Evolutionary conservation across 1,140 invertebrate genomes (phyloP), one percentile per base, ranked within the genome.

Genomic region (Hydropsyche tenuis): DNA sequence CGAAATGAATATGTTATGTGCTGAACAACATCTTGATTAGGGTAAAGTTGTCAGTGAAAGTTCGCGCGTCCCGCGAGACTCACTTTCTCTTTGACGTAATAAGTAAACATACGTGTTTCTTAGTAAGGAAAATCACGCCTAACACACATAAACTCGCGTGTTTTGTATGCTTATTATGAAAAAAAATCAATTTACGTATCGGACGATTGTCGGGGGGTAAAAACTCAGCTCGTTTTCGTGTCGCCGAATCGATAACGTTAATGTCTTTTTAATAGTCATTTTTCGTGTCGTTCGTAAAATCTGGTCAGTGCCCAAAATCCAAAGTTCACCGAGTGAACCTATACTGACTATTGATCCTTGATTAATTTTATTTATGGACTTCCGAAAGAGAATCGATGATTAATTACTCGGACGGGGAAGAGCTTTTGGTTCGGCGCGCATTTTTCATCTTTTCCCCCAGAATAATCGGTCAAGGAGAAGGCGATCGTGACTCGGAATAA

Each of bases 351-450:
- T 51, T 51, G 65, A 68, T 51, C 65, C 65, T 68, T 68, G 65
- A 68, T 68, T 68, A 68, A 68, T 68, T 48, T 68, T 68, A 68
- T 68, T 68, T 68, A 68, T 51, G 65, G 65, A 48, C 65, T 51
- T 1, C 3, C 30, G 30, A 18, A 42, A 45, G 9, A 16, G 65
- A 68, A 68, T 51, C 23, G 45, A 68, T 68, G 65, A 68, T 68
- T 68, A 68, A 68, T 68, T 68, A 68, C 43, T 37, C 30, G 30
- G 30, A 37, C 37, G 43, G 45, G 14, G 43, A 22, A 51, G 45
- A 68, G 23, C 25, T 43, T 20, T 23, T 6, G 23, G 43, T 68
- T 48, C 65, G 45, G 65, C 20, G n/a, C 4, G 27, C 65, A 68
- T 68, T 68, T 68, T 68, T 68, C 65, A 68, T 68, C 65, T 68